phyloP scores from a whole-genome alignment of 2,113 vertebrate species.

The Sorex araneus region DNA sequence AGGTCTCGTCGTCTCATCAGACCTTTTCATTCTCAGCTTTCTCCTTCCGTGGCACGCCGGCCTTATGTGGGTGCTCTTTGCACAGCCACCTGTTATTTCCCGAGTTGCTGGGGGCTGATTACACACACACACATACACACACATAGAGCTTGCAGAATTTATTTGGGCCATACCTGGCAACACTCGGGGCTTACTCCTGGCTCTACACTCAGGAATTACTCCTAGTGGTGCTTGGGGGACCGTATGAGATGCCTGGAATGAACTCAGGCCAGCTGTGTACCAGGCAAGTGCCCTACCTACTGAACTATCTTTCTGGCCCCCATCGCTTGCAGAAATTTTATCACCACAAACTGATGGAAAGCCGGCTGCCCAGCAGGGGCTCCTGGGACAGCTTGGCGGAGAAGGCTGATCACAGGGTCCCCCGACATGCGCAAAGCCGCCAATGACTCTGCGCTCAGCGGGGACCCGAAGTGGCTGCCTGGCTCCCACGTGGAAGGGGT shows the following conservation, averaged over 20 bases:
- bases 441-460: neutral
- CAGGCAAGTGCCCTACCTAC: no score
- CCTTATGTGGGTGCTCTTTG: slow-evolving; percentile 64
- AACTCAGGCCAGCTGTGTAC: no score
- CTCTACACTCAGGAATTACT: no score
- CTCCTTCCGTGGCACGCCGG: slow-evolving; percentile 50
- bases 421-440: neutral
- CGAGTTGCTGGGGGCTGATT: slow-evolving; percentile 1
- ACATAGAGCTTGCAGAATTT: no score
- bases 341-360: neutral
- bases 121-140: no score
- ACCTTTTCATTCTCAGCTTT: slow-evolving; percentile 73
- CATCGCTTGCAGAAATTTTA: neutral
- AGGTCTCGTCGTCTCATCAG: slow-evolving; percentile 79
- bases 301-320: no score
- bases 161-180: no score
- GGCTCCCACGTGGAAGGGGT: neutral
- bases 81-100: slow-evolving; percentile 21
- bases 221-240: no score
- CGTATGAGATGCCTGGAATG: no score
- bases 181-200: no score
- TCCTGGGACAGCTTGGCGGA: neutral
- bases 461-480: neutral
- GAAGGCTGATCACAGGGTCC: neutral
- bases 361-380: no score